Evolutionary conservation across 1,140 invertebrate genomes (phyloP), one percentile per base, ranked within the genome.

Genomic region (Meloidogyne floridensis): DNA sequence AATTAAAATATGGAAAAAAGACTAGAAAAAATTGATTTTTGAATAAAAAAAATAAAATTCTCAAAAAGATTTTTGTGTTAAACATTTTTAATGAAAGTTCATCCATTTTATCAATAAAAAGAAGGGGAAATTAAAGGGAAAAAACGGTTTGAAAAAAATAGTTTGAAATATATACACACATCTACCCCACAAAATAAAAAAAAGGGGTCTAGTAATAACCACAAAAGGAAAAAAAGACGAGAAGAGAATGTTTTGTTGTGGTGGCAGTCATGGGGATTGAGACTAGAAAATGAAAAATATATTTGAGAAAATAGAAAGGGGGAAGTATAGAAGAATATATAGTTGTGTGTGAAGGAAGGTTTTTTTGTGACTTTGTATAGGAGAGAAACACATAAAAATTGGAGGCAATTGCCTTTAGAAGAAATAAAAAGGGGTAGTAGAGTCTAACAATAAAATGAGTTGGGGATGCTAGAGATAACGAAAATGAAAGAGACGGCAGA

Each of bases 331-430:
- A 47, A 47, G 7, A 47, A 47, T 6, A 47, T 6, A 47, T 47
- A 47, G 7, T 32, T 47, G 47, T 47, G 4, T 65, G 56, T 3
- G 59, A n/a, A 15, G 13, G 8, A 15, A 4, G 11, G 13, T 51
- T n/a, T 79, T 20, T 20, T 54, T 75, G 10, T 2, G 8, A n/a
- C 8, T 79, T 13, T 42, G 42, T 5, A 65, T 7, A 43, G 42
- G 20, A 42, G 6, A 20, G 1, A 51, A 2, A 47, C 10, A 80
- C 15, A 56, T 15, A 53, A 80, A 81, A 81, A 70, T 81, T 81
- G n/a, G 42, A 71, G 69, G 72, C 80, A 81, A 81, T 71, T 70
- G 72, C 47, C 56, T 75, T 81, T 81, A 59, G 80, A 51, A 18
- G 72, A 42, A 42, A 69, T 53, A 65, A 20, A 47, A 42, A 42